Percentiles rank a stretch among this genome's conserved stretches.
Conservation (phyloP, 1,140 invertebrate species). For the Panulirus ornatus region DNA sequence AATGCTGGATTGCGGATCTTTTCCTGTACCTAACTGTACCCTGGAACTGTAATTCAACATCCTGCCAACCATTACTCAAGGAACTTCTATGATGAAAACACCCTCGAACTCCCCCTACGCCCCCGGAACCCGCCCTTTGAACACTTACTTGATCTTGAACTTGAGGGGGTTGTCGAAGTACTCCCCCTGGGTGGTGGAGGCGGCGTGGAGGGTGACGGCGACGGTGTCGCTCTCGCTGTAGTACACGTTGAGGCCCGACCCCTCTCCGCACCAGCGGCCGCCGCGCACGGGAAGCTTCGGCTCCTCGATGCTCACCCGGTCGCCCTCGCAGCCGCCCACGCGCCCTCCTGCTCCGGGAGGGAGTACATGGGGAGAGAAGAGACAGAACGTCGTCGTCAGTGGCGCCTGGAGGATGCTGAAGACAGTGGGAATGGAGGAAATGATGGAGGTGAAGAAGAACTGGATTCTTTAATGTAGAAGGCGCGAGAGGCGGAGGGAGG, state of each 20-base stretch:
- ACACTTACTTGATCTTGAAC: constrained; percentile 76
- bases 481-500: too few relatives aligned
- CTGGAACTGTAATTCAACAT: too few relatives aligned
- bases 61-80: too few relatives aligned
- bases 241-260: constrained; percentile 90
- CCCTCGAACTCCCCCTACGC: background rate
- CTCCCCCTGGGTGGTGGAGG: constrained; percentile 62
- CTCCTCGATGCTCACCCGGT: constrained; percentile 87
- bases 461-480: too few relatives aligned
- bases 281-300: constrained; percentile 83
- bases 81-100: too few relatives aligned
- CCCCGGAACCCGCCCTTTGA: background rate
- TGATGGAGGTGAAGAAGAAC: too few relatives aligned
- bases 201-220: constrained; percentile 85
- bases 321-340: constrained; percentile 85
- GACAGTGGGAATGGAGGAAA: too few relatives aligned
- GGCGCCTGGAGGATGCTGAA: too few relatives aligned
- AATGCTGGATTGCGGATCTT: too few relatives aligned
- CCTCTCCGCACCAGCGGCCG: constrained; percentile 90
- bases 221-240: constrained; percentile 90
- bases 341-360: background rate
- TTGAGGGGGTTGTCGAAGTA: constrained; percentile 59
- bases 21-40: too few relatives aligned
- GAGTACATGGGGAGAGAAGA: background rate
- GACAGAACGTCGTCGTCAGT: too few relatives aligned